Evolutionary conservation across 2,113 vertebrate genomes (phyloP), one percentile per base, ranked within the genome.

Genomic region (Strix uralensis): DNA sequence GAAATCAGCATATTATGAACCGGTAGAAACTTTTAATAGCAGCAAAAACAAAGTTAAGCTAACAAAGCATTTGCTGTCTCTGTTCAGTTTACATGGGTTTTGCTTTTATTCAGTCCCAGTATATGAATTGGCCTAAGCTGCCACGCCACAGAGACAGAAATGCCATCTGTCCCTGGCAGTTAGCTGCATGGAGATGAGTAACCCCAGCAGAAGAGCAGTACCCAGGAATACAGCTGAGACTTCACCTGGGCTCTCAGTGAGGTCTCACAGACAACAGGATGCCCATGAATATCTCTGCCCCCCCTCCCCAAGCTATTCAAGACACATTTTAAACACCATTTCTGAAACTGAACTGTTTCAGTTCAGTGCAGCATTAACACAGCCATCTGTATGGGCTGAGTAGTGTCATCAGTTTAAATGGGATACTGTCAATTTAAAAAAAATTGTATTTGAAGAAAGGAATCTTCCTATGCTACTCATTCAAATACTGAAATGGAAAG

Each of bases 181-280:
- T 36, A 52, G 34, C 38, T 47, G 44, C 47, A 36, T 1, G 13
- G 54, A n/a, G 34, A 63, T 17, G 15, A 61, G 32, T 7, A 63
- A 87, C 17, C 5, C 44, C 46, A 29, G 34, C 20, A 67, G 49
- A 52, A 89, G 19, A 74, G 42, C 74, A n/a, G 19, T 22, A 62
- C 49, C 15, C 27, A 57, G 15, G 9, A 62, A 67, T 4, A 44
- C 22, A 62, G 59, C 61, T 14, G 25, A 79, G 47, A 51, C 51
- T 52, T 67, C 51, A 44, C 32, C 27, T 0, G 0, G 32, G 29
- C 26, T 32, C 17, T 23, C 34, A 17, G 4, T 2, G 1, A 90
- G 51, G 51, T 44, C 44, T 11, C 2, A 0, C 3, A 40, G 19
- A 22, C 49, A 58, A 22, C 49, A n/a, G 0, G 1, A 80, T 20